Evolutionary conservation across 2,888 invertebrate genomes (phyloP).

Genomic region (Xestia rhomboidea): DNA sequence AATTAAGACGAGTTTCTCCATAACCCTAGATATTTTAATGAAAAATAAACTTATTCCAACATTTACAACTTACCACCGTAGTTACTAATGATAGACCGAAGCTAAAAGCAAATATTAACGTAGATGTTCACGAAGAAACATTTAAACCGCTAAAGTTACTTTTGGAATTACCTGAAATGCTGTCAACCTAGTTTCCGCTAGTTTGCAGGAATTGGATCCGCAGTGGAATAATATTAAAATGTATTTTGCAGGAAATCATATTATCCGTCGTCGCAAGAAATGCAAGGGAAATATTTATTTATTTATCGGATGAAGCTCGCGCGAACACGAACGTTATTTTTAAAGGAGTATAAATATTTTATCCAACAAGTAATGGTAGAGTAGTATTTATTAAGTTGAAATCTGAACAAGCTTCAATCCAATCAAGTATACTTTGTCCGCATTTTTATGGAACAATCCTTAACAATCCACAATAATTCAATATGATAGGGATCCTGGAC

Average conservation of each 20-base stretch:
- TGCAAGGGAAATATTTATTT: constrained; percentile 37
- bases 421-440: constrained; percentile 46
- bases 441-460: constrained; percentile 40
- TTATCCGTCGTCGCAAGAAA: constrained; percentile 20
- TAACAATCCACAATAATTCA: constrained; percentile 27
- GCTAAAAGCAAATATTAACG: constrained; percentile 16
- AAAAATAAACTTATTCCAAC: background rate
- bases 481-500: constrained; percentile 4
- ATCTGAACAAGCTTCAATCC: constrained; percentile 6
- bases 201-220: constrained; percentile 29
- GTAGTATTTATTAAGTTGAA: constrained; percentile 13
- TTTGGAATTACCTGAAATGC: constrained; percentile 32
- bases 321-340: constrained; percentile 7
- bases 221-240: constrained; percentile 34
- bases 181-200: constrained; percentile 40
- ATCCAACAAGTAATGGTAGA: background rate
- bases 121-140: constrained; percentile 19
- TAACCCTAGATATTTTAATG: background rate
- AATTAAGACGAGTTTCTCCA: background rate
- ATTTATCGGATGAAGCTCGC: constrained; percentile 15
- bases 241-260: constrained; percentile 33
- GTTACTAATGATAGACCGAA: background rate
- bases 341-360: constrained; percentile 11
- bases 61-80: background rate
- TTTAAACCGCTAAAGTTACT: constrained; percentile 14